Conservation (phyloP, 2,113 vertebrate species). For the Myotis davidii region DNA sequence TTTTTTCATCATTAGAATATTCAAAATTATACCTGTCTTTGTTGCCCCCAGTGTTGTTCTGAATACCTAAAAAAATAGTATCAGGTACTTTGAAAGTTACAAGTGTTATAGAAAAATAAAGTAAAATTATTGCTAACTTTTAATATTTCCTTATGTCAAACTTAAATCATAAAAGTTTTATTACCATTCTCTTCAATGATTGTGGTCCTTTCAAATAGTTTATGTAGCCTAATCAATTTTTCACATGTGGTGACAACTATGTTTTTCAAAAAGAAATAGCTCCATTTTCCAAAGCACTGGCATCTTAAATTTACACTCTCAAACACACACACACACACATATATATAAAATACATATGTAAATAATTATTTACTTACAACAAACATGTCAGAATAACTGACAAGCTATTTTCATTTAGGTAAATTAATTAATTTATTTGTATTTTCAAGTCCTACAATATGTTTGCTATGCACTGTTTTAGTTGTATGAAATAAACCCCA, state of each 20-base stretch:
- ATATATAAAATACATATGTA: neutral
- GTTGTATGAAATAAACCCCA: neutral
- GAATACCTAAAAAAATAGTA: neutral
- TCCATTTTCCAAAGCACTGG: neutral
- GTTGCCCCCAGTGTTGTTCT: neutral
- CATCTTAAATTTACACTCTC: neutral
- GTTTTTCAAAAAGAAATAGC: neutral
- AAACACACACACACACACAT: rapidly evolving
- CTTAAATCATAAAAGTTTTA: neutral
- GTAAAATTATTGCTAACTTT: neutral
- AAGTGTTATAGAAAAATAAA: neutral
- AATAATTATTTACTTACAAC: neutral
- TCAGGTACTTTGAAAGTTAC: neutral
- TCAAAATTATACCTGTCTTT: neutral
- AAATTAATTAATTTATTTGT: neutral
- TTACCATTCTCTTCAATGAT: neutral
- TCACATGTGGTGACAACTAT: neutral
- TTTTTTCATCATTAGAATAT: neutral
- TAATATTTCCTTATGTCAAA: neutral
- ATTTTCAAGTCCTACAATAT: neutral
- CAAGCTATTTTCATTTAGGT: neutral
- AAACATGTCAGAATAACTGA: neutral
- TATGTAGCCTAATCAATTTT: neutral
- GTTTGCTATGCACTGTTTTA: neutral
- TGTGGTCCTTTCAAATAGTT: neutral